Base-by-base conservation (phyloP, 2,888 invertebrate genomes). In the Andrena camellia region DNA sequence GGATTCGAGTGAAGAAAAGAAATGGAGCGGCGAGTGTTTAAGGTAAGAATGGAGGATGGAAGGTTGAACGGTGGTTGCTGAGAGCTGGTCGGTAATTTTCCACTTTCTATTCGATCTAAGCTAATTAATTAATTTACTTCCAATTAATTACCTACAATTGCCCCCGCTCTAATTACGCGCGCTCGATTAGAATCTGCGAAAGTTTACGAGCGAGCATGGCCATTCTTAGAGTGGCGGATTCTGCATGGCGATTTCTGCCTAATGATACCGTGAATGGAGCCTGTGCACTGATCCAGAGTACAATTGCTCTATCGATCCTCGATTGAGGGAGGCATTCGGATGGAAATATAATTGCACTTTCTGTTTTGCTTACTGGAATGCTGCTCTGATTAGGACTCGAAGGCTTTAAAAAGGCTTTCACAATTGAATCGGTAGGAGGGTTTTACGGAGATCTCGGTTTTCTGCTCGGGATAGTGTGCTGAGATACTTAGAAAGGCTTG, bases 61-160 rank as follows among this genome's bases (percentile, higher is more conserved):
- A n/a, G n/a, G 10, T 52, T 60, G 17, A 33, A 35, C 17, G 64
- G 52, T 59, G 64, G 33, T 48, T 50, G 68, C 72, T 52, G 57
- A 63, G 67, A 69, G 67, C 73, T 67, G 70, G 50, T 82, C 78
- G 26, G 83, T 82, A 77, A 84, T 87, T 87, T 87, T 87, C 87
- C 83, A 81, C 85, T 84, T 81, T 84, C 85, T 78, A 73, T 74
- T 78, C 88, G 74, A 79, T 70, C 75, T 68, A 64, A 73, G 74
- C 80, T 86, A 88, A 88, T 88, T 86, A 88, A 88, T 88, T 88
- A 88, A 88, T 88, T 88, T 83, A 82, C 79, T 66, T 80, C 83
- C 83, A 86, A 88, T 88, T 88, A 88, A 88, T 88, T 86, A 88
- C 85, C 81, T 78, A 86, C 85, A 86, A 88, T 88, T 85, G 86